These are phyloP conservation scores for Remorina albescens DNA, from an alignment of 2,797 vertebrate species.

Conservation along the genomic window DNA sequence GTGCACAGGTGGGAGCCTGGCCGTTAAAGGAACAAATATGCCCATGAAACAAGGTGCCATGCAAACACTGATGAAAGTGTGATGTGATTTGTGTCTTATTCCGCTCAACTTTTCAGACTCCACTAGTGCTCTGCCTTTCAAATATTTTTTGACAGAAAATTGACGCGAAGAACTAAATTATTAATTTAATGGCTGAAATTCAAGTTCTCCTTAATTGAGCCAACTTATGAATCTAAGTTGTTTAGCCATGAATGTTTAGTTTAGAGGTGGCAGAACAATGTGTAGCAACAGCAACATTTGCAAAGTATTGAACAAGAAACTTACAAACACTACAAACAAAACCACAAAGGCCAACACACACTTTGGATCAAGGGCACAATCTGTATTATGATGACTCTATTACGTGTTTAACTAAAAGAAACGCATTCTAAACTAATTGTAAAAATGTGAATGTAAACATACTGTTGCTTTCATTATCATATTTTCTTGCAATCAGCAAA, in stretches of 20 bases:
- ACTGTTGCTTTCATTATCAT: not conserved
- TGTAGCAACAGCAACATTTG: not conserved
- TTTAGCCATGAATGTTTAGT: not conserved
- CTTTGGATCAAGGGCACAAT: not conserved
- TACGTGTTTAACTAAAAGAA: not conserved
- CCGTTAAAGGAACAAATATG: conserved; percentile 48
- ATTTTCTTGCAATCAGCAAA: not conserved
- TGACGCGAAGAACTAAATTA: not conserved
- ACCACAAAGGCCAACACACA: conserved; percentile 1
- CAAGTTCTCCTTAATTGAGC: no score
- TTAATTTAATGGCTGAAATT: not conserved
- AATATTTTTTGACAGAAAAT: not conserved
- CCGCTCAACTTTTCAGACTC: conserved; percentile 34
- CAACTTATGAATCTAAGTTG: no score
- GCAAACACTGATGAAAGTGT: conserved; percentile 62
- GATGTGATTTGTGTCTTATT: conserved; percentile 69
- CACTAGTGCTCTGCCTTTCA: conserved; percentile 4
- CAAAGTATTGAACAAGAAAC: not conserved
- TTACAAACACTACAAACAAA: not conserved
- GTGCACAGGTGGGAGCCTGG: conserved; percentile 60
- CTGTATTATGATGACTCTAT: not conserved
- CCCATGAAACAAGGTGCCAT: conserved; percentile 46
- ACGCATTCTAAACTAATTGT: not conserved
- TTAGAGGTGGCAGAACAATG: conserved; percentile 5
- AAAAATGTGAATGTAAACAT: no score